These are phyloP conservation scores for Tupaia tana DNA, from an alignment of 2,113 vertebrate species.

Conservation along the genomic window DNA sequence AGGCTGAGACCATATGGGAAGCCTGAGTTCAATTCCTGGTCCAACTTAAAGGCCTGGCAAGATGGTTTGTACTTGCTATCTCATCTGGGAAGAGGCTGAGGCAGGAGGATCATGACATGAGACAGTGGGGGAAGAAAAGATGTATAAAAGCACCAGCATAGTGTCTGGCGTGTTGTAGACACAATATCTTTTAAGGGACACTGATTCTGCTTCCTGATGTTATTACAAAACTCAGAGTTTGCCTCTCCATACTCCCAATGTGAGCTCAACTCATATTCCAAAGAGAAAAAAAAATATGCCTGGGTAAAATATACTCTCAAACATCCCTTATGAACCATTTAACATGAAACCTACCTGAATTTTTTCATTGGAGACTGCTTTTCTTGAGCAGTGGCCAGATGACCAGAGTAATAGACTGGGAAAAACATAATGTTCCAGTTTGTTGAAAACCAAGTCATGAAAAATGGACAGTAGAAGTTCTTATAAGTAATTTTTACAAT, in stretches of 20 bases:
- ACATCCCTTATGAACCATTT: neutral
- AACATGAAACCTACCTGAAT: conserved; percentile 91
- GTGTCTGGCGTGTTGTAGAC: neutral
- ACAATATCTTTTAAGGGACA: neutral
- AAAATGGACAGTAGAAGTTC: conserved; percentile 99
- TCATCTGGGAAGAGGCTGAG: too few species aligned
- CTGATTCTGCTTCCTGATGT: neutral
- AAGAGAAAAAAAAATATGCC: conserved; percentile 10
- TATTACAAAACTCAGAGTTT: neutral
- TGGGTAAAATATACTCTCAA: conserved; percentile 1
- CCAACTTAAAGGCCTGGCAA: too few species aligned
- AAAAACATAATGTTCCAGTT: conserved; percentile 99
- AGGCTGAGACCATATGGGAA: too few species aligned
- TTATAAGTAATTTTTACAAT: conserved; percentile 98
- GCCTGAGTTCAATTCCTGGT: too few species aligned
- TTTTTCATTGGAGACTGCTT: conserved; percentile 98
- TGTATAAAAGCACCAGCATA: neutral
- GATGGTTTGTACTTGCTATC: too few species aligned
- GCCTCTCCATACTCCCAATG: neutral
- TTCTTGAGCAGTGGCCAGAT: conserved; percentile 93
- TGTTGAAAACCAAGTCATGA: conserved; percentile 99
- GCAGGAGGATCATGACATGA: too few species aligned
- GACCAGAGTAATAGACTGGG: conserved; percentile 97
- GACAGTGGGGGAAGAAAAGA: neutral
- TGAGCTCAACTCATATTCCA: neutral